A percentile compares a stretch with the other conserved stretches of the same genome.
Evolutionary conservation across 2,888 invertebrate genomes (phyloP).

Genomic region (Sipha maydis): DNA sequence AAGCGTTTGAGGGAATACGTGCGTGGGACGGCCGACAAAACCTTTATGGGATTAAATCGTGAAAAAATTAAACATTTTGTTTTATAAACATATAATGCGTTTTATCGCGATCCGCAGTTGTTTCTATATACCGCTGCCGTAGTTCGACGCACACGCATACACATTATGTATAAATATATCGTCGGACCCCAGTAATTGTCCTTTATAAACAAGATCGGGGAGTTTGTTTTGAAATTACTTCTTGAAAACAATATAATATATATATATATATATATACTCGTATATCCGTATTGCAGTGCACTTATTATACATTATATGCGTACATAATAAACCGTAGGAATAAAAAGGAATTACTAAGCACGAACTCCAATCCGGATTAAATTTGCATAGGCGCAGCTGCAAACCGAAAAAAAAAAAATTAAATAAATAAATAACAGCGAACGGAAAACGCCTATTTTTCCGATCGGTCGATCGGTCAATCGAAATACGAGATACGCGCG

Average conservation of each 20-base stretch:
- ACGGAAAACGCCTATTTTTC: conserved; percentile 28
- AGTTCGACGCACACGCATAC: neutral
- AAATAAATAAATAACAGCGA: too few relatives aligned
- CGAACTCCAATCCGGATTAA: conserved; percentile 1
- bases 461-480: neutral
- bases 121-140: neutral
- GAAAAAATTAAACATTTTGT: neutral
- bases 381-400: conserved; percentile 25
- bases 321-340: neutral
- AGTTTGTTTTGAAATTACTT: conserved; percentile 44
- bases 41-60: neutral
- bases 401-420: neutral
- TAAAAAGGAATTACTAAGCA: conserved; percentile 30
- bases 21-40: neutral
- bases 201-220: conserved; percentile 21
- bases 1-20: too few relatives aligned
- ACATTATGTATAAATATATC: neutral
- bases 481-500: neutral
- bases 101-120: neutral
- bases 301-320: too few relatives aligned
- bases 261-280: neutral
- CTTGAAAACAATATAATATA: neutral
- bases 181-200: neutral
- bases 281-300: neutral
- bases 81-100: neutral